Conservation (phyloP, 2,888 invertebrate species). For the Augochlorella aurata region DNA sequence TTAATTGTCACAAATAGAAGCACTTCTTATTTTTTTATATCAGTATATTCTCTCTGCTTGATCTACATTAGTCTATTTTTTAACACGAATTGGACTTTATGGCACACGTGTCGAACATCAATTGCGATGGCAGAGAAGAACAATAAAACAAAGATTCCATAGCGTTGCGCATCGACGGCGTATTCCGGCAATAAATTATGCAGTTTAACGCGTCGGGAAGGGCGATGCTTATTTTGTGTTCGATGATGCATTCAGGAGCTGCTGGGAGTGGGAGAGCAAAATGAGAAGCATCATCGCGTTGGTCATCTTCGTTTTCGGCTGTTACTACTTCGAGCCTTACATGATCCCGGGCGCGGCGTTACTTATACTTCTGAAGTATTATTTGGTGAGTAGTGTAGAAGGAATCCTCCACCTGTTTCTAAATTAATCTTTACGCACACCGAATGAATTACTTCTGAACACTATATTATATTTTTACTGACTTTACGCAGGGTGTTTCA, state of each 20-base stretch:
- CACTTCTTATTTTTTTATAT: too few relatives aligned
- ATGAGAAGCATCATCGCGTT: conserved; percentile 92
- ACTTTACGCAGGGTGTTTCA: neutral
- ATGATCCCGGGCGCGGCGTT: conserved; percentile 94
- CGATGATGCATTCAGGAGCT: conserved; percentile 86
- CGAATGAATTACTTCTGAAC: neutral
- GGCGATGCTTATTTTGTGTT: neutral
- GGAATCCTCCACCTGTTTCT: neutral
- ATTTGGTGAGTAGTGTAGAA: conserved; percentile 83
- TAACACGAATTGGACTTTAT: too few relatives aligned
- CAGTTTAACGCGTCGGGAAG: neutral
- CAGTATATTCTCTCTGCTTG: too few relatives aligned
- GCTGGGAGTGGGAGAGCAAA: conserved; percentile 98
- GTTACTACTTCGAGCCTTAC: conserved; percentile 97
- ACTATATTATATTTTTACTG: neutral
- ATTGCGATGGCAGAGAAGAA: neutral
- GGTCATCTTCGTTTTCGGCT: conserved; percentile 91
- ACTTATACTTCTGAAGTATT: conserved; percentile 90
- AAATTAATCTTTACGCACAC: neutral
- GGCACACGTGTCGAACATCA: neutral
- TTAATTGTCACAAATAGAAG: too few relatives aligned
- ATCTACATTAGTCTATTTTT: too few relatives aligned
- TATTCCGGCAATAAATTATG: neutral
- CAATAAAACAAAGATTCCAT: neutral
- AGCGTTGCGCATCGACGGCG: neutral